Conservation (phyloP, 2,113 vertebrate species). For the Ranitomeya imitator region DNA sequence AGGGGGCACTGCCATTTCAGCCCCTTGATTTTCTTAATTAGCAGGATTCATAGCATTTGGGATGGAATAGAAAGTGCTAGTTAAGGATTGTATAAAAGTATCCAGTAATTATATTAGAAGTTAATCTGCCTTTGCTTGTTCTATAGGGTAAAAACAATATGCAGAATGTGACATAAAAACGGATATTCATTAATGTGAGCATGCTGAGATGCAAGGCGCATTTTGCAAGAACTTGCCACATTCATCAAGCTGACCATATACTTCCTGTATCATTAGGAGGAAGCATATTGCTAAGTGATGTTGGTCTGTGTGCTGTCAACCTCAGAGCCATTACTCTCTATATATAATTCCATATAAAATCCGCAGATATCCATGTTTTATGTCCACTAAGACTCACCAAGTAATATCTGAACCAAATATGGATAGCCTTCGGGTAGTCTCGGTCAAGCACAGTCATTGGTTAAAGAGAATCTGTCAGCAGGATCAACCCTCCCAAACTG, state of each 20-base stretch:
- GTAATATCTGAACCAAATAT: neutral
- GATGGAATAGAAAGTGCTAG: too few species aligned
- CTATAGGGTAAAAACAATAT: neutral
- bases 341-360: neutral
- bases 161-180: too few species aligned
- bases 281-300: neutral
- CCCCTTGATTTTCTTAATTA: too few species aligned
- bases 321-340: neutral
- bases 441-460: too few species aligned
- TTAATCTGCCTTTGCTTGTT: neutral
- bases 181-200: neutral
- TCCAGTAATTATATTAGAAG: neutral
- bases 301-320: neutral
- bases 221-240: conserved; percentile 24
- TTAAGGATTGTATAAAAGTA: too few species aligned
- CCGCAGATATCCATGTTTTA: neutral
- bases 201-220: conserved; percentile 8
- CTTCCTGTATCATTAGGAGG: conserved; percentile 38
- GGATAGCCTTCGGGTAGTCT: neutral
- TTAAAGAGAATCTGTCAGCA: too few species aligned
- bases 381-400: neutral
- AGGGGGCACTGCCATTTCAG: too few species aligned
- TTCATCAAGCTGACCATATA: conserved; percentile 33
- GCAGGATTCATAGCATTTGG: too few species aligned
- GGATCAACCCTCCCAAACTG: too few species aligned